Evolutionary conservation across 2,888 invertebrate species (phyloP).

Genomic region (Coremacera marginata): DNA sequence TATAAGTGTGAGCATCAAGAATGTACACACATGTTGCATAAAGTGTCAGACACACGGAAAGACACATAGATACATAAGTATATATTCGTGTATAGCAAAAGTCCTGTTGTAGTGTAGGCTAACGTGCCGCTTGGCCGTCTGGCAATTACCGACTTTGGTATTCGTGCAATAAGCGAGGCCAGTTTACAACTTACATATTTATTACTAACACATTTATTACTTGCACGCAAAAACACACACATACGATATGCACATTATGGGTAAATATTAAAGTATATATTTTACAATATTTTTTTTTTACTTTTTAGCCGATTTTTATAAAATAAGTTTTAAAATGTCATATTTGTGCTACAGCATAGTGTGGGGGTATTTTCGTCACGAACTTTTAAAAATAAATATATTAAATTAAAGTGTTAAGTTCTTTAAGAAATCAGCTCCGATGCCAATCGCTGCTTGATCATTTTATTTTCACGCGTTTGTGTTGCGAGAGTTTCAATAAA

Average conservation of each 20-base stretch:
- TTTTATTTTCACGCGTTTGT: no score
- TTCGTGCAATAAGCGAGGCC: not conserved
- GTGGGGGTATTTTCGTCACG: no score
- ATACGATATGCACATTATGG: not conserved
- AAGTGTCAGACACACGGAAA: not conserved
- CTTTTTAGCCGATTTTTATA: no score
- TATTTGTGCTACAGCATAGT: no score
- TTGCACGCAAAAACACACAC: not conserved
- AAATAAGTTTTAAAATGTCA: no score
- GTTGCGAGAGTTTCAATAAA: no score
- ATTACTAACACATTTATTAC: not conserved
- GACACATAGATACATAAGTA: not conserved
- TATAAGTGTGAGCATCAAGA: conserved; percentile 18
- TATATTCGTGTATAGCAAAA: no score
- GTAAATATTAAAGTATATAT: not conserved
- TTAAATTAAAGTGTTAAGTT: no score
- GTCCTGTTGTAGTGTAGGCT: not conserved
- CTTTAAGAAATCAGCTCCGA: no score
- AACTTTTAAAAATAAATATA: no score
- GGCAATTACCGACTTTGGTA: not conserved
- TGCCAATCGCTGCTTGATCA: no score
- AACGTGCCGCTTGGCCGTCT: not conserved
- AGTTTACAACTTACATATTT: not conserved
- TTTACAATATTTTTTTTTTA: no score
- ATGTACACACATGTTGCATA: conserved; percentile 24